Base-by-base conservation (phyloP, 2,797 vertebrate species). In the Enteromius treurensis region DNA sequence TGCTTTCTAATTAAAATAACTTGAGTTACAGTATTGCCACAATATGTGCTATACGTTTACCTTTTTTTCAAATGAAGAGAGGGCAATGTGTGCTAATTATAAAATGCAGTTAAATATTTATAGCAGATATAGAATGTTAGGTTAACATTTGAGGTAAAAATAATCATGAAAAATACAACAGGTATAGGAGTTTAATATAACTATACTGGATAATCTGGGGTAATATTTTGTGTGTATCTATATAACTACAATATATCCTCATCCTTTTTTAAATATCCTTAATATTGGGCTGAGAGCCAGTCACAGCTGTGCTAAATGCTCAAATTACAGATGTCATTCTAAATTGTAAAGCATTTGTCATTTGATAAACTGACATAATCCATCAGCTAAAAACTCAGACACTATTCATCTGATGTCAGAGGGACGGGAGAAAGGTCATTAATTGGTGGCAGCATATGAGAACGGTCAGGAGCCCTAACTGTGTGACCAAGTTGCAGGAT, bases 391-490 rank as follows among this genome's bases (percentile, higher is more conserved):
- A 47, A 65, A 47, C 21, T 21, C 51, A 34, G 77, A 84, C 82
- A 74, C 78, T 65, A 83, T 88, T 88, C 73, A 88, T 86, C 73
- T 69, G 60, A 77, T 67, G 69, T 88, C 85, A 85, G 64, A 77
- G 58, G 70, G 62, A 75, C 82, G 77, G 85, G 17, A 42, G 85
- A 87, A 85, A 79, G 84, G 88, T 91, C 88, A 90, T 92, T 92
- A 89, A 91, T 90, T 89, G 88, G 87, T 88, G 84, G 85, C 84
- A 87, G 88, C 89, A 90, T 90, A 89, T 89, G 89, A 91, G 88
- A 86, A 76, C 74, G 79, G 88, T 91, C 91, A 85, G 17, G 81
- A 68, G 58, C 47, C 29, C 74, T 76, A 40, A 80, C 83, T 74
- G 77, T 82, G 81, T 58, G 81, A 85, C 65, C 34, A 67, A 77